A percentile compares a stretch with the other conserved stretches of the same genome.
Conservation (phyloP, 2,797 vertebrate species). For the Alca torda region DNA sequence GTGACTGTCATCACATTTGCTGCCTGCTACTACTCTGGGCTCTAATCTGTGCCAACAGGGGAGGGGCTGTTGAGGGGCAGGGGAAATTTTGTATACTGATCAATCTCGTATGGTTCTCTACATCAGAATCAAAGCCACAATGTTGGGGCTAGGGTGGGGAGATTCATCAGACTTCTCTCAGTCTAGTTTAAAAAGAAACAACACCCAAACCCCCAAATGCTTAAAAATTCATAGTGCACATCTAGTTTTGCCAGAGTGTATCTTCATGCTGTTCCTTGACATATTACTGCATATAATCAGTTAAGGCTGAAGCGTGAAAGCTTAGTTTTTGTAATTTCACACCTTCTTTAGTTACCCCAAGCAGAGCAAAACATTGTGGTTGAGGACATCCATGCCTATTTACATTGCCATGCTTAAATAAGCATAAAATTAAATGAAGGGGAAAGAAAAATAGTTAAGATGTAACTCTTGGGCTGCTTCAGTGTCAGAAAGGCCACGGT, state of each 20-base stretch:
- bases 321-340: conserved; percentile 23
- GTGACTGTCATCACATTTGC: neutral
- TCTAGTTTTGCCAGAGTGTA: neutral
- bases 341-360: neutral
- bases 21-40: neutral
- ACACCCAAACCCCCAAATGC: neutral
- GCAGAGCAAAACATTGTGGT: neutral
- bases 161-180: neutral
- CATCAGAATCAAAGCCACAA: neutral
- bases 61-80: neutral
- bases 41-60: neutral
- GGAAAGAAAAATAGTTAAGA: neutral
- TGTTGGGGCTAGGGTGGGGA: neutral
- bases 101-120: neutral
- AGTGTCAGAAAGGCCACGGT: neutral
- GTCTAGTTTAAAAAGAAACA: neutral
- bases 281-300: neutral
- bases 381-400: neutral
- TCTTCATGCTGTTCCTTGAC: neutral
- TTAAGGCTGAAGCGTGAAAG: neutral
- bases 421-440: conserved; percentile 17
- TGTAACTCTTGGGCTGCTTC: neutral
- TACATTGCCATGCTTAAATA: neutral
- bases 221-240: neutral
- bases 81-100: neutral